Evolutionary conservation across 2,888 invertebrate species (phyloP), one percentile per base, ranked within the genome.

Genomic region (Trachelus troglodyta): DNA sequence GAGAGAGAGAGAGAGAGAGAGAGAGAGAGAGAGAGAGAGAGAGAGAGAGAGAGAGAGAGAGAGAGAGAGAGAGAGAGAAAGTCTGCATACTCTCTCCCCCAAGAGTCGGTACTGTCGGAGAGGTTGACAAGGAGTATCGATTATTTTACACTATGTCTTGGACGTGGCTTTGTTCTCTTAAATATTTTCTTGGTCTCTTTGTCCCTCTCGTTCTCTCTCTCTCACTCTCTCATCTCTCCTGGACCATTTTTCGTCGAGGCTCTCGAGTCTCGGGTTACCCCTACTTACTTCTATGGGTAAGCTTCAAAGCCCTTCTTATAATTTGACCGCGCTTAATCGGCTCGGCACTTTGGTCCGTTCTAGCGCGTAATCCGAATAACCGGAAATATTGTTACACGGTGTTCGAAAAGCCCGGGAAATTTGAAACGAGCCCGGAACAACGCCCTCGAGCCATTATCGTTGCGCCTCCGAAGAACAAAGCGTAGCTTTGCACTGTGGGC

Each of bases 151-250:
- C 56, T 6, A 23, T 2, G 23, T 56, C 9, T 56, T 56, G 23
- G 6, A 56, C 23, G 56, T 56, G 23, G 56, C 56, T 56, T 56
- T 23, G 23, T 56, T 23, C 56, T 56, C 23, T 56, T 56, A 23
- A 74, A 34, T 30, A 35, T 34, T 37, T 30, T 75, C n/a, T 68
- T 35, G 69, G 31, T 79, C 75, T 74, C 73, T 71, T 23, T 75
- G 31, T 6, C 69, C 34, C 23, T 71, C 34, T 37, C 68, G 4
- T 31, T 30, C n/a, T 4, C 37, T 37, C 35, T 12, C 35, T 4
- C 37, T 37, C 35, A 3, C 35, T 40, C 40, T 40, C 35, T 12
- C 35, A 12, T 40, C 40, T 40, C 15, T 76, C 77, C 79, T 6
- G 56, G 9, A 56, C 56, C 23, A 56, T 23, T 56, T 6, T 23